A percentile compares a stretch with the other conserved stretches of the same genome.
phyloP scores from a whole-genome alignment of 1,140 invertebrate genomes.

The Cyclargus thomasi region DNA sequence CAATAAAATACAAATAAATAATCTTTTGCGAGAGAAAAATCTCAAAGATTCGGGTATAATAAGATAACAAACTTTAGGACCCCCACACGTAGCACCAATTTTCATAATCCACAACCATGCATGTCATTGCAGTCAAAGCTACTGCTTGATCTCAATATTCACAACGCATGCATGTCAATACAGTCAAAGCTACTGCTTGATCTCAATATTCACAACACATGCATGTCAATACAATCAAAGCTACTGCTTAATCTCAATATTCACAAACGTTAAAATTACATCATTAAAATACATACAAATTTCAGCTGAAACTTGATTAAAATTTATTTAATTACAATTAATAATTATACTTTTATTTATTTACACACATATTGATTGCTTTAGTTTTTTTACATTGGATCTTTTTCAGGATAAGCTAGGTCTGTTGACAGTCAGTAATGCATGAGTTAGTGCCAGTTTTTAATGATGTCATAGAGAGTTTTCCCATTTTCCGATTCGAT shows the following conservation, averaged over 20 bases:
- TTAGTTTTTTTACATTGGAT: no score
- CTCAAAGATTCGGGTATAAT: conserved; percentile 20
- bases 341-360: no score
- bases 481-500: no score
- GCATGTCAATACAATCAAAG: not conserved
- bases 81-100: conserved; percentile 45
- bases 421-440: no score
- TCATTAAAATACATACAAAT: conserved; percentile 8
- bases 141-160: conserved; percentile 5
- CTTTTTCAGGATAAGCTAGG: no score
- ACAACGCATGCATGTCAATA: conserved; percentile 11
- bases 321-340: not conserved
- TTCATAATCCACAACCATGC: conserved; percentile 15
- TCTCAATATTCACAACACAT: not conserved
- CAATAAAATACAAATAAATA: conserved; percentile 72
- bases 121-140: not conserved
- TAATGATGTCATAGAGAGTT: no score
- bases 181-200: not conserved
- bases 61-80: conserved; percentile 25
- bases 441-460: no score
- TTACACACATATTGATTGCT: no score
- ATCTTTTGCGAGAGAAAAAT: conserved; percentile 61
- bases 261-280: conserved; percentile 4
- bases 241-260: conserved; percentile 11
- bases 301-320: not conserved